phyloP scores from a whole-genome alignment of 2,797 vertebrate species.

The Tapera naevia region DNA sequence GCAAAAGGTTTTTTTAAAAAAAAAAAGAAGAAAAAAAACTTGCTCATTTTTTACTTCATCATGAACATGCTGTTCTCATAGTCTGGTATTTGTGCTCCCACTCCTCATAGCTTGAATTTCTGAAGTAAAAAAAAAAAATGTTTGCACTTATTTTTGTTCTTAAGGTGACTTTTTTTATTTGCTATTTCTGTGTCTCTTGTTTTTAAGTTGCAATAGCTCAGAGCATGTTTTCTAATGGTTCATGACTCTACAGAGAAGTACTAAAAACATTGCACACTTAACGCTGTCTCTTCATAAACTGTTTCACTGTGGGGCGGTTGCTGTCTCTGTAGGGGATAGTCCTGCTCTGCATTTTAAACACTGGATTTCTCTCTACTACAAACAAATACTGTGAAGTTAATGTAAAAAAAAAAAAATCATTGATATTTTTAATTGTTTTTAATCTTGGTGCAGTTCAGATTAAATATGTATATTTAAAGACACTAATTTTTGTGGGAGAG shows the following conservation, averaged over 20 bases:
- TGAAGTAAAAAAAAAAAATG: slow-evolving; percentile 58
- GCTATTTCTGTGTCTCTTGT: slow-evolving; percentile 30
- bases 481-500: slow-evolving; percentile 72
- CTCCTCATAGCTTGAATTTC: slow-evolving; percentile 66
- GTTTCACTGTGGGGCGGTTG: slow-evolving; percentile 20
- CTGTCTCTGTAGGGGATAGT: slow-evolving; percentile 22
- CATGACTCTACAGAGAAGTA: slow-evolving; percentile 55
- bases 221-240: slow-evolving; percentile 56
- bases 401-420: slow-evolving; percentile 56
- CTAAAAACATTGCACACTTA: slow-evolving; percentile 63
- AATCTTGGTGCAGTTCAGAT: slow-evolving; percentile 64
- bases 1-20: not conserved
- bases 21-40: not conserved
- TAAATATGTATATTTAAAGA: slow-evolving; percentile 71
- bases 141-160: slow-evolving; percentile 77
- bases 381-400: slow-evolving; percentile 77
- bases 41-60: slow-evolving; percentile 28
- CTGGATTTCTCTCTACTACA: slow-evolving; percentile 75
- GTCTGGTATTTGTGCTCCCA: slow-evolving; percentile 52
- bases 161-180: slow-evolving; percentile 61
- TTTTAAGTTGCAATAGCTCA: slow-evolving; percentile 60
- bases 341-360: slow-evolving; percentile 67
- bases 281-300: slow-evolving; percentile 29
- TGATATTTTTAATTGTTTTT: slow-evolving; percentile 71
- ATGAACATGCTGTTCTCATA: slow-evolving; percentile 33